phyloP scores from a whole-genome alignment of 2,113 vertebrate species.

The Daphoenositta chrysoptera region DNA sequence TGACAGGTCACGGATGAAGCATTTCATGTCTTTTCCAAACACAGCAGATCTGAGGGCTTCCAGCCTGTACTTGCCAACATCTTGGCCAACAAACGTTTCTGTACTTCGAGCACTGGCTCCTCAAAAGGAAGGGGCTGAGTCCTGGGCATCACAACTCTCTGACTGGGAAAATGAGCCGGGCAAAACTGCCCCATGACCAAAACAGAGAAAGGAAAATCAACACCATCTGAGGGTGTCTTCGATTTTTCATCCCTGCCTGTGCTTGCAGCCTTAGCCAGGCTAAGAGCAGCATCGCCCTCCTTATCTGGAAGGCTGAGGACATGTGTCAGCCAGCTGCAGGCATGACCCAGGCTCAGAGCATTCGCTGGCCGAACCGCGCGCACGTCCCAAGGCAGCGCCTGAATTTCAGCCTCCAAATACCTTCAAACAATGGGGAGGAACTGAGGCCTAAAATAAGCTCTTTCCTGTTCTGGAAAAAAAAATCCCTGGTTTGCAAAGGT shows the following conservation, averaged over 20 bases:
- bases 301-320: not conserved
- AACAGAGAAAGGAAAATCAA: not conserved
- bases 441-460: not conserved
- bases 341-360: not conserved
- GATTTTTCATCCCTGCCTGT: not conserved
- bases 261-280: not conserved
- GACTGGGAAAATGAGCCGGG: not conserved
- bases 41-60: not conserved
- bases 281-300: not conserved
- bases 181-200: not conserved
- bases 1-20: fast-evolving
- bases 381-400: not conserved
- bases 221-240: not conserved
- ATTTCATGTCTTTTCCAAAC: not conserved
- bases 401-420: slow-evolving; percentile 27
- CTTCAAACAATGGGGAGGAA: slow-evolving; percentile 20
- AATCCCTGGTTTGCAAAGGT: not conserved
- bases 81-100: not conserved
- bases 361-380: fast-evolving
- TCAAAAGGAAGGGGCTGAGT: not conserved
- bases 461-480: not conserved
- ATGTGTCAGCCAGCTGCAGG: slow-evolving; percentile 8
- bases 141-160: not conserved
- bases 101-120: not conserved
- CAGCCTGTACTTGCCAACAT: not conserved